Conservation (phyloP, 2,888 invertebrate genomes). For the Sicus ferrugineus region DNA sequence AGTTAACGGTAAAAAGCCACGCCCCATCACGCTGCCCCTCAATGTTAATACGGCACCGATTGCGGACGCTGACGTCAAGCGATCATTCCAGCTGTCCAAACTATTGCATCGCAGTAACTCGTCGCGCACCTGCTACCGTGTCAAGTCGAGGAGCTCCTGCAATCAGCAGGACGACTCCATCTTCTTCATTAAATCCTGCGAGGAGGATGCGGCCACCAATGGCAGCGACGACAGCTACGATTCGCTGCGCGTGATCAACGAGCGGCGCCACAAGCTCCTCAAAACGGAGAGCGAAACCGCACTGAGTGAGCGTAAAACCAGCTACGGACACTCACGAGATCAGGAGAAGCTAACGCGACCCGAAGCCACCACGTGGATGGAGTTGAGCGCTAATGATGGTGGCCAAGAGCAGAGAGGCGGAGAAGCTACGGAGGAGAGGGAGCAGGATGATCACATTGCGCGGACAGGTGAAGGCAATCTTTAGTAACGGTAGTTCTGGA, state of each 20-base stretch:
- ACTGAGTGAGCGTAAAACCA: slow-evolving; percentile 52
- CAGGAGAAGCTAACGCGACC: not conserved
- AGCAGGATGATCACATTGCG: too few relatives aligned
- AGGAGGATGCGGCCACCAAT: slow-evolving; percentile 44
- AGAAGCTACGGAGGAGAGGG: slow-evolving; percentile 13
- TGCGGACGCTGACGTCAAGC: slow-evolving; percentile 24
- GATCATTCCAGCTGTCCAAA: slow-evolving; percentile 36
- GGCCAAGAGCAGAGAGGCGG: slow-evolving; percentile 29
- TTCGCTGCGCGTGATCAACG: slow-evolving; percentile 62
- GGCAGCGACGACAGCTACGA: slow-evolving; percentile 57
- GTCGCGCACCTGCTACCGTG: slow-evolving; percentile 61
- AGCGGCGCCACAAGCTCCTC: slow-evolving; percentile 60
- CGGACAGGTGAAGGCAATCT: slow-evolving; percentile 10
- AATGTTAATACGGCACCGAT: slow-evolving; percentile 36
- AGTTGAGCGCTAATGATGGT: not conserved
- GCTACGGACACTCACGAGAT: slow-evolving; percentile 40
- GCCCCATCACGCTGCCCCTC: slow-evolving; percentile 58
- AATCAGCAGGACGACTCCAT: slow-evolving; percentile 60
- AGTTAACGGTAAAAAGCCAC: slow-evolving; percentile 51
- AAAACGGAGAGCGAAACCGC: slow-evolving; percentile 61
- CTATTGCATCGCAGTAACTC: slow-evolving; percentile 58
- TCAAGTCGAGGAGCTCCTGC: slow-evolving; percentile 55
- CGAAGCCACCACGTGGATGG: not conserved
- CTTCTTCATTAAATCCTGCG: slow-evolving; percentile 53
- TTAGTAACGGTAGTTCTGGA: not conserved